Evolutionary conservation across 2,797 vertebrate species (phyloP), one percentile per base, ranked within the genome.

Genomic region (Allenopithecus nigroviridis): DNA sequence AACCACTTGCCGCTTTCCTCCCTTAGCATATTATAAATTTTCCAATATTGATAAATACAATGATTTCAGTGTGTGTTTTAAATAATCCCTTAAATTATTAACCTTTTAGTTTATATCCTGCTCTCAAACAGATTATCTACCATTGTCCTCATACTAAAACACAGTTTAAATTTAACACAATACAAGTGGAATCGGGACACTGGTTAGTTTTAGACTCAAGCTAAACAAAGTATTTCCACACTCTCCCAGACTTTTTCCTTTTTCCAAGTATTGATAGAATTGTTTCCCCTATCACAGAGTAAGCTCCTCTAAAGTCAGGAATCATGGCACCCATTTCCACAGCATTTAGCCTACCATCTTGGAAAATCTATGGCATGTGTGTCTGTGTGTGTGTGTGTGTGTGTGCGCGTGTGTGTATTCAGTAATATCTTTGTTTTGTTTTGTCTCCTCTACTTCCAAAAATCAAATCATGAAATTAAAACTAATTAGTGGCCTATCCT

Each of bases 391-490:
- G 24, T 16, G 30, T 8, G 5, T 28, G 24, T 57, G 24, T 57
- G 3, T 11, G 9, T 46, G 41, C 19, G 28, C 21, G 2, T 22
- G 16, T 78, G 11, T 50, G 17, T 39, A 74, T 30, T 39, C 57
- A 78, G 55, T 55, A 24, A 80, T 61, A 59, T 59, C 4, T 83
- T 78, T 55, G 50, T 41, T 79, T 86, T 89, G 21, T 70, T 79
- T 78, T 93, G 55, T 81, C 88, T 61, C 78, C 30, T 86, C 68
- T 89, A 96, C 39, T 86, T 86, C 22, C 53, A 4, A 91, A 89
- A 92, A 59, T 86, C 68, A 92, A 92, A 78, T 86, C 76, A 89
- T 64, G 92, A 89, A 59, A 36, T 76, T 76, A 86, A 92, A 78
- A 92, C 64, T 81, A 95, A 72, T 91, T 36, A 76, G 9, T 39